phyloP scores from a whole-genome alignment of 2,888 invertebrate genomes.

The Folsomia manolachei region DNA sequence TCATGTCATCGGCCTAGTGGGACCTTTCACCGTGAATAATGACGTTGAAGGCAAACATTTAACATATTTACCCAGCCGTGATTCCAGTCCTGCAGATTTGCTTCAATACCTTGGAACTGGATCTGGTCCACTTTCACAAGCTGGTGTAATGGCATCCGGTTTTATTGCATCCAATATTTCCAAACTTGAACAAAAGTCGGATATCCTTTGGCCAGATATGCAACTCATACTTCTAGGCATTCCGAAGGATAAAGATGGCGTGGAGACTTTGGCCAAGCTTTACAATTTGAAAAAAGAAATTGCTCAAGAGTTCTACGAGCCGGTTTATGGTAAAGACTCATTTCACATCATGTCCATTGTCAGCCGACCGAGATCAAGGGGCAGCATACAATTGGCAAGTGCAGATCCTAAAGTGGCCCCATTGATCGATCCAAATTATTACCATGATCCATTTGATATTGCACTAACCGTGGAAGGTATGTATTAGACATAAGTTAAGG shows the following conservation, averaged over 20 bases:
- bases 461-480: constrained; percentile 40
- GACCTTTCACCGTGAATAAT: constrained; percentile 33
- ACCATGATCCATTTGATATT: constrained; percentile 38
- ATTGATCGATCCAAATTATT: constrained; percentile 57
- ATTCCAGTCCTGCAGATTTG: constrained; percentile 26
- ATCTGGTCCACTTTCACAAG: constrained; percentile 32
- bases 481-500: not conserved
- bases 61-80: constrained; percentile 36
- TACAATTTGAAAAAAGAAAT: constrained; percentile 41
- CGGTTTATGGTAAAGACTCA: constrained; percentile 42
- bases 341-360: constrained; percentile 47
- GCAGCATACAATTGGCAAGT: constrained; percentile 55
- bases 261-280: constrained; percentile 26
- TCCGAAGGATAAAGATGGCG: constrained; percentile 37
- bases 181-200: not conserved
- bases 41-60: constrained; percentile 14
- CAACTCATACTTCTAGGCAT: constrained; percentile 32
- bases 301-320: constrained; percentile 44
- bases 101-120: constrained; percentile 29
- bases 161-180: constrained; percentile 32
- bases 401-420: constrained; percentile 56
- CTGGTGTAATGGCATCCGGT: constrained; percentile 38
- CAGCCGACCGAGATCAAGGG: constrained; percentile 55
- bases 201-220: constrained; percentile 23
- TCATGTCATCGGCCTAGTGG: constrained; percentile 28